Base-by-base conservation (phyloP, 2,113 vertebrate species). In the Uropsilus gracilis region DNA sequence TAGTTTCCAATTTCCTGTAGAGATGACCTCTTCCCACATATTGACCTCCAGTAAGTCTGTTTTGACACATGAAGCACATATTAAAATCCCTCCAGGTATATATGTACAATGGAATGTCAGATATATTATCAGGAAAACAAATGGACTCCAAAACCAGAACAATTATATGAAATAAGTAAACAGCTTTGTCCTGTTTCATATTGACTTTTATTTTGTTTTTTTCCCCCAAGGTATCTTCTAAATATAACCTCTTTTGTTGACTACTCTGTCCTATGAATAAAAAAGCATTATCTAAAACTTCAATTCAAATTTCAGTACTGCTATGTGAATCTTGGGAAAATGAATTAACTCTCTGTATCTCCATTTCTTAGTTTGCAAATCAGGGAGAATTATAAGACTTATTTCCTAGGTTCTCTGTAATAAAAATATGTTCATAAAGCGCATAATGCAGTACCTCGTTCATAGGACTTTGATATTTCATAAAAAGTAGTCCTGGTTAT, bases 231-330 rank as follows among this genome's bases (percentile, higher is more conserved):
- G 13, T 44, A 69, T 68, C 32, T 17, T 3, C 50, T 68, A 92
- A 94, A 34, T 6, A 39, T 20, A 91, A 28, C 0, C 17, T 86
- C 44, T 93, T 3, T 83, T 69, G 10, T 88, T 94, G 80, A 80
- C 69, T 90, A 22, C 78, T 9, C n/a, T 30, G 1, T 55, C 18
- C 89, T 72, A 34, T n/a, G 32, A 37, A 20, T 72, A 90, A 88
- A 42, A 82, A 46, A 90, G 22, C 32, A 87, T n/a, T 64, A 76
- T 81, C 53, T 92, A 55, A 22, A 57, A 42, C 42, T 86, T 89
- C 55, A 92, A 18, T 95, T 95, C 59, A 88, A 80, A 85, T 85
- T 22, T 75, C 71, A 94, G 34, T 80, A 80, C 76, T 85, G 18
- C 26, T 28, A 64, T 26, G 3, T 57, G 13, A 90, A 24, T 4